Percentiles rank a stretch among this genome's conserved stretches.
Conservation (phyloP, 2,113 vertebrate species). For the Xerus inauris region DNA sequence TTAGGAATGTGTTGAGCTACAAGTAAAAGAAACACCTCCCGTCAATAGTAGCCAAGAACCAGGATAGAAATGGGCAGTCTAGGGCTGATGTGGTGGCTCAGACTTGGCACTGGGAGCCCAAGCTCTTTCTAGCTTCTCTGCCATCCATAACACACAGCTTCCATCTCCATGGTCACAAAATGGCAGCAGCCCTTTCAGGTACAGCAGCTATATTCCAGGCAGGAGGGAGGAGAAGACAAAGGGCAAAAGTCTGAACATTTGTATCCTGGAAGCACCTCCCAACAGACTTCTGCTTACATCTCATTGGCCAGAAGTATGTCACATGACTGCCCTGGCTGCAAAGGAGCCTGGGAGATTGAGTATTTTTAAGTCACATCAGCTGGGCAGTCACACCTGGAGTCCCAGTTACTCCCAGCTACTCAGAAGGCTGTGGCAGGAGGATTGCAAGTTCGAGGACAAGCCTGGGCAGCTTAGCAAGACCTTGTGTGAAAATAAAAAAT, state of each 20-base stretch:
- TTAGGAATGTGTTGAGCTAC: not conserved
- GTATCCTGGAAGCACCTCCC: not conserved
- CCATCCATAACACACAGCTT: not conserved
- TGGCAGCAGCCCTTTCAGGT: not conserved
- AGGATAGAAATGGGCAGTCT: not conserved
- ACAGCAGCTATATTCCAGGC: not conserved
- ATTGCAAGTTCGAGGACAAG: too few relatives aligned
- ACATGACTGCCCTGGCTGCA: not conserved
- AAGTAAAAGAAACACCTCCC: not conserved
- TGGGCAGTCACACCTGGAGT: too few relatives aligned
- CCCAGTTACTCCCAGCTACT: too few relatives aligned
- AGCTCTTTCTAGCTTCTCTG: not conserved
- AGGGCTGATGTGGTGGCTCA: not conserved
- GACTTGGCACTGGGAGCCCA: not conserved
- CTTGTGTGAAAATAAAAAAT: too few relatives aligned
- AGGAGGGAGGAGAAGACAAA: not conserved
- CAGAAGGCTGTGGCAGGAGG: too few relatives aligned
- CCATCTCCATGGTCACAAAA: fast-evolving
- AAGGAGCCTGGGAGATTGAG: not conserved
- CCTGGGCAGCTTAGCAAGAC: too few relatives aligned
- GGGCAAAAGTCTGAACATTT: not conserved
- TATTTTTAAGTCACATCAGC: not conserved
- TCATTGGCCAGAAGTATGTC: not conserved
- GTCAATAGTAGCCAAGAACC: not conserved
- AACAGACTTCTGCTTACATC: not conserved